These are phyloP conservation scores for Oscheius myriophilus DNA, from an alignment of 2,888 invertebrate genomes.

Conservation along the genomic window DNA sequence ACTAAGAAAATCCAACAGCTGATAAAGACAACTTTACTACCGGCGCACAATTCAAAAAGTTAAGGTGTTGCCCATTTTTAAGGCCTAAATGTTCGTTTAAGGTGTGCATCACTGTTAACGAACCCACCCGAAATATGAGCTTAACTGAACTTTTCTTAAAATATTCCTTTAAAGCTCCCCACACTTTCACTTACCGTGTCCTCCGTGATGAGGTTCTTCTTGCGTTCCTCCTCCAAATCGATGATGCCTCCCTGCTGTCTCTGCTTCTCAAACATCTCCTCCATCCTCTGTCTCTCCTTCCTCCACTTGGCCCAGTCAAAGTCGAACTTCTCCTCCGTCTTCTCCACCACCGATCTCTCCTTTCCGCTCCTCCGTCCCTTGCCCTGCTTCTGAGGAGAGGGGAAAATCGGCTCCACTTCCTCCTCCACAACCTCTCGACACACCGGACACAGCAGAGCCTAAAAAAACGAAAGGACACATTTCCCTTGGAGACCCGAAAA, in stretches of 20 bases:
- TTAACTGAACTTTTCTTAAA: too few relatives aligned
- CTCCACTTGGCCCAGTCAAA: conserved; percentile 37
- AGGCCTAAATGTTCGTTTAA: too few relatives aligned
- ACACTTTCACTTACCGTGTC: conserved; percentile 16
- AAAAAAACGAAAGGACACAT: not conserved
- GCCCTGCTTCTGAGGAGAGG: too few relatives aligned
- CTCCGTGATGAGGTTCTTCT: conserved; percentile 37
- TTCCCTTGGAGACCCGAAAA: too few relatives aligned
- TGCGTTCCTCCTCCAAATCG: conserved; percentile 39
- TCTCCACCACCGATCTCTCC: not conserved
- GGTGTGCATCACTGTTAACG: too few relatives aligned
- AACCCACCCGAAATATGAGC: too few relatives aligned
- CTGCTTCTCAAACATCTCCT: conserved; percentile 36
- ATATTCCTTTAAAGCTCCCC: too few relatives aligned
- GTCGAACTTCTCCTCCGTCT: conserved; percentile 4
- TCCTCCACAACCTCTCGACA: conserved; percentile 33
- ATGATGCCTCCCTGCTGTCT: conserved; percentile 36
- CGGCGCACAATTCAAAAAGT: too few relatives aligned
- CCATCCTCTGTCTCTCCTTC: conserved; percentile 17
- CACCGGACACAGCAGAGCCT: conserved; percentile 38
- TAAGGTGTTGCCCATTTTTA: too few relatives aligned
- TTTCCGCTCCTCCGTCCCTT: not conserved
- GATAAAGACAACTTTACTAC: too few relatives aligned
- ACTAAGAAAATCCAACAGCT: too few relatives aligned
- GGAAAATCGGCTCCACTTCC: conserved; percentile 27